phyloP scores from a whole-genome alignment of 2,888 invertebrate species.

The Odontothrips loti region DNA sequence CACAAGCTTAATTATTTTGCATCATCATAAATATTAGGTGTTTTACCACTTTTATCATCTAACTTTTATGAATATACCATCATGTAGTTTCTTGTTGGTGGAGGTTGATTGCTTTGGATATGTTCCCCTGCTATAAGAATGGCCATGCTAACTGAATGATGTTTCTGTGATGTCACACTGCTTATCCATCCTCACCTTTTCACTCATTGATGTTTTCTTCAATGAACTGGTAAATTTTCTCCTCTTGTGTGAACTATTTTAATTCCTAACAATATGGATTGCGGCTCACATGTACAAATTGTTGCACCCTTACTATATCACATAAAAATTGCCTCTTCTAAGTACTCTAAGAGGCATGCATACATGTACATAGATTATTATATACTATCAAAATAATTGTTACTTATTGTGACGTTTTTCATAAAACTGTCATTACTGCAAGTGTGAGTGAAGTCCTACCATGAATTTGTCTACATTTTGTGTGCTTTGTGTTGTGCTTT shows the following conservation, averaged over 20 bases:
- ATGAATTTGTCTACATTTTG: neutral
- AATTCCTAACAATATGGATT: conserved; percentile 20
- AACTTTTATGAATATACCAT: neutral
- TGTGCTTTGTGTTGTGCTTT: conserved; percentile 24
- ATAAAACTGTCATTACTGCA: neutral
- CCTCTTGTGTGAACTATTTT: conserved; percentile 17
- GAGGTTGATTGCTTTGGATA: neutral
- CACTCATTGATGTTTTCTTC: neutral
- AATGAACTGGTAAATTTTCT: neutral
- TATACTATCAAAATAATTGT: neutral
- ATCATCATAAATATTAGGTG: neutral
- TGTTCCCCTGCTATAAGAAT: neutral
- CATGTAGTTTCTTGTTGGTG: neutral
- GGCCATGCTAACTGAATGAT: neutral
- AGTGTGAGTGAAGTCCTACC: neutral
- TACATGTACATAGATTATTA: neutral
- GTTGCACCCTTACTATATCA: neutral
- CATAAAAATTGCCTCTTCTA: neutral
- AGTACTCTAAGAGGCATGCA: too few species aligned
- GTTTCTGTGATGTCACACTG: conserved; percentile 17
- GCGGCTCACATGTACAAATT: conserved; percentile 17
- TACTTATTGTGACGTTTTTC: neutral
- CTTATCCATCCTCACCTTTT: conserved; percentile 7
- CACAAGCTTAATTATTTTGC: neutral
- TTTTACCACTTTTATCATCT: neutral